Evolutionary conservation across 2,888 invertebrate genomes (phyloP).

Genomic region (Julus scandinavius): DNA sequence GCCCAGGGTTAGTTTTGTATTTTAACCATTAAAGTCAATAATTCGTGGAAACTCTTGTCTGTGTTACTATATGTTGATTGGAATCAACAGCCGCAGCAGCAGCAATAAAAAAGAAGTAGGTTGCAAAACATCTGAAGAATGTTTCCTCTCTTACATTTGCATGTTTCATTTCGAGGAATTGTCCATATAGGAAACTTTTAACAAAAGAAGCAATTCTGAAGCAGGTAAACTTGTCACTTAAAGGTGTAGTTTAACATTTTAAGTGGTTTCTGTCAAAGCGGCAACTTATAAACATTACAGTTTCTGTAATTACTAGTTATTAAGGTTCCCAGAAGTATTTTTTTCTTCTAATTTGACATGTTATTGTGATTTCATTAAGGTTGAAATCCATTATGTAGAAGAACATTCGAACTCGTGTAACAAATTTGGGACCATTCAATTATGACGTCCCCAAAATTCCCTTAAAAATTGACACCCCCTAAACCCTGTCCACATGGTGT

Average conservation of each 20-base stretch:
- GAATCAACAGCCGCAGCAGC: background rate
- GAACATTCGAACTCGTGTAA: too few species aligned
- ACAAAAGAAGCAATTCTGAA: background rate
- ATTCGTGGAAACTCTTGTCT: background rate
- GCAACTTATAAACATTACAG: background rate
- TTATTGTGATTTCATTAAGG: too few species aligned
- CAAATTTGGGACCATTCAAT: too few species aligned
- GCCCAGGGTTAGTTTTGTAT: background rate
- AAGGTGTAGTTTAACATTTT: too few species aligned
- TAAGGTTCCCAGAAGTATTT: too few species aligned
- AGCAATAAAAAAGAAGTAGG: background rate
- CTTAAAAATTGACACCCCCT: too few species aligned
- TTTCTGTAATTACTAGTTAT: too few species aligned
- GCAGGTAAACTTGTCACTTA: too few species aligned
- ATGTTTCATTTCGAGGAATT: background rate
- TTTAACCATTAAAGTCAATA: slow-evolving; percentile 1
- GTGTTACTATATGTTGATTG: background rate
- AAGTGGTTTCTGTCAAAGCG: background rate
- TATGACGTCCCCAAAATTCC: too few species aligned
- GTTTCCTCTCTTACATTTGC: background rate
- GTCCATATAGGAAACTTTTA: background rate
- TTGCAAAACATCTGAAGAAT: background rate
- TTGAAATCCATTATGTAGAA: too few species aligned
- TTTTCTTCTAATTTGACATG: too few species aligned
- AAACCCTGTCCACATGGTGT: too few species aligned